A percentile compares a stretch with the other conserved stretches of the same genome.
Evolutionary conservation across 1,140 invertebrate genomes (phyloP).

Genomic region (Berghia stephanieae): DNA sequence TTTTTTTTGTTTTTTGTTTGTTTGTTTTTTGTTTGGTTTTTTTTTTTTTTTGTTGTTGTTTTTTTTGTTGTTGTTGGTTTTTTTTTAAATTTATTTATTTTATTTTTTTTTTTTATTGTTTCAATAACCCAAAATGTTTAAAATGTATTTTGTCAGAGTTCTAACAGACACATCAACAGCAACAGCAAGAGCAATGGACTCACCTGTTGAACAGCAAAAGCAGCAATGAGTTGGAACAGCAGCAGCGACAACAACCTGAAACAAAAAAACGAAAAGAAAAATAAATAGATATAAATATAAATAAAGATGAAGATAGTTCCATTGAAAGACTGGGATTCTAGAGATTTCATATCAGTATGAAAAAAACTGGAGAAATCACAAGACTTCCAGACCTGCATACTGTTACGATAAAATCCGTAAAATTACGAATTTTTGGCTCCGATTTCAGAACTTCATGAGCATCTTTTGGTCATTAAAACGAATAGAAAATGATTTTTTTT

Average conservation of each 20-base stretch:
- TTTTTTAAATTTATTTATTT: neutral
- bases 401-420: no score
- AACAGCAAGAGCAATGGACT: neutral
- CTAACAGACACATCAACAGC: neutral
- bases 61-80: neutral
- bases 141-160: neutral
- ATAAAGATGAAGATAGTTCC: no score
- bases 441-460: no score
- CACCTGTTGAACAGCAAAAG: conserved; percentile 1
- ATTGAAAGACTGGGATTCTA: no score
- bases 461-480: no score
- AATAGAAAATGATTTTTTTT: no score
- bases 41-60: neutral
- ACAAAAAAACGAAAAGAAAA: neutral
- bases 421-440: no score
- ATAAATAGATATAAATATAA: no score
- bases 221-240: conserved; percentile 8
- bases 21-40: neutral
- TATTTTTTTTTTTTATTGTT: neutral
- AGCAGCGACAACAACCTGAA: conserved; percentile 23
- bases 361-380: no score
- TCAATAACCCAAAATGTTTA: neutral
- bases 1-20: neutral
- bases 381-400: no score
- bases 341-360: no score